Evolutionary conservation across 2,113 vertebrate species (phyloP).

Genomic region (Echinops telfairi): DNA sequence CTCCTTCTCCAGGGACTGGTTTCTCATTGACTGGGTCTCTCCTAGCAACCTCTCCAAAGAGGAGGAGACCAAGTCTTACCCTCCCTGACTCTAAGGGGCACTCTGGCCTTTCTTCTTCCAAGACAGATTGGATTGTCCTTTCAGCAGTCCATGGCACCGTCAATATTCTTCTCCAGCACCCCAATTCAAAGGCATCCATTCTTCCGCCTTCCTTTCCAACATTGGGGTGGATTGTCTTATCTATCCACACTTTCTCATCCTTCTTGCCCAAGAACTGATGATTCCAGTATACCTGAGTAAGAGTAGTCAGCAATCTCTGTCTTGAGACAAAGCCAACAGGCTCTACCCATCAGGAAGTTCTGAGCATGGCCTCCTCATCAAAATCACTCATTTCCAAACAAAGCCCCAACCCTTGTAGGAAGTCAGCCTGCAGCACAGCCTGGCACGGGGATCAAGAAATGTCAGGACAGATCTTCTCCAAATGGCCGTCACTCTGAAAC

Average conservation of each 20-base stretch:
- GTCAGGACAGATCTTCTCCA: not conserved
- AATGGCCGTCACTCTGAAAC: not conserved
- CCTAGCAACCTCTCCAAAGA: no score
- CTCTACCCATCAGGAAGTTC: not conserved
- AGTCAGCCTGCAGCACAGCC: not conserved
- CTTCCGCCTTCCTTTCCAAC: not conserved
- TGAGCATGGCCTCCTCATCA: not conserved
- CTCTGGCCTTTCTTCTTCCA: no score
- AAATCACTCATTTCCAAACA: not conserved
- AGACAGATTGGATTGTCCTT: no score
- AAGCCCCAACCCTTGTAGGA: not conserved
- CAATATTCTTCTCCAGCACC: no score
- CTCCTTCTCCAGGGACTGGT: no score
- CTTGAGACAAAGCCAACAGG: not conserved
- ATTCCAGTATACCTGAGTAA: not conserved
- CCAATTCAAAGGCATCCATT: no score
- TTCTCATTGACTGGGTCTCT: no score
- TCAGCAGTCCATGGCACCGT: no score
- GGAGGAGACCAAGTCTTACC: no score
- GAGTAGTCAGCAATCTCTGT: not conserved
- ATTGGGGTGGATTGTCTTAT: not conserved
- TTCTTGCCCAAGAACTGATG: not conserved
- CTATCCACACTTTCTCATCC: not conserved
- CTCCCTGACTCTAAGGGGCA: no score
- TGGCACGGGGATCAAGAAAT: not conserved